Conservation (phyloP, 2,797 vertebrate genomes). For the Mareca penelope region DNA sequence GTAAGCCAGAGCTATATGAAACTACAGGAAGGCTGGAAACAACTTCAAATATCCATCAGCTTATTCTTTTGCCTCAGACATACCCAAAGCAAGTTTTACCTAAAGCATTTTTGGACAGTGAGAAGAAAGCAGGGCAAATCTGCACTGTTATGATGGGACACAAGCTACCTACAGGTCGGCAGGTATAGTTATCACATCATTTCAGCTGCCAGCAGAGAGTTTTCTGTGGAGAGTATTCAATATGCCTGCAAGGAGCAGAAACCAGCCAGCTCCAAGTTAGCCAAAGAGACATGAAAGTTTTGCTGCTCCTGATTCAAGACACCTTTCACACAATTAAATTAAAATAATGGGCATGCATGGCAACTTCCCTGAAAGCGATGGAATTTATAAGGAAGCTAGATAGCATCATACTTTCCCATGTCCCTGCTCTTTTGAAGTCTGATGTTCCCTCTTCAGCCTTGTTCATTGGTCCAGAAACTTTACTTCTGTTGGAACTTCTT, state of each 20-base stretch:
- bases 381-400: not conserved
- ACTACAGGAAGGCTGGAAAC: not conserved
- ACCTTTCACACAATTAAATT: not conserved
- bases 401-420: not conserved
- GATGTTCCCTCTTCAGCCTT: not conserved
- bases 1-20: not conserved
- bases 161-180: no score
- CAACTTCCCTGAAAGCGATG: not conserved
- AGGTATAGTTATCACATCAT: not conserved
- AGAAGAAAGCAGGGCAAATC: not conserved
- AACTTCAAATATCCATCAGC: not conserved
- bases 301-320: not conserved
- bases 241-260: not conserved
- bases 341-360: not conserved
- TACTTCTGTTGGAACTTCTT: not conserved
- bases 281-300: not conserved
- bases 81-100: not conserved
- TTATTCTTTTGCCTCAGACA: not conserved
- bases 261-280: not conserved
- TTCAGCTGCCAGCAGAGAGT: not conserved
- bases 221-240: not conserved
- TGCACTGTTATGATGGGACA: not conserved
- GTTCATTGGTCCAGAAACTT: not conserved
- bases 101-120: not conserved
- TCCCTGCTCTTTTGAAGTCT: not conserved